phyloP scores from a whole-genome alignment of 1,140 invertebrate species.

The Tetraneura akinire region DNA sequence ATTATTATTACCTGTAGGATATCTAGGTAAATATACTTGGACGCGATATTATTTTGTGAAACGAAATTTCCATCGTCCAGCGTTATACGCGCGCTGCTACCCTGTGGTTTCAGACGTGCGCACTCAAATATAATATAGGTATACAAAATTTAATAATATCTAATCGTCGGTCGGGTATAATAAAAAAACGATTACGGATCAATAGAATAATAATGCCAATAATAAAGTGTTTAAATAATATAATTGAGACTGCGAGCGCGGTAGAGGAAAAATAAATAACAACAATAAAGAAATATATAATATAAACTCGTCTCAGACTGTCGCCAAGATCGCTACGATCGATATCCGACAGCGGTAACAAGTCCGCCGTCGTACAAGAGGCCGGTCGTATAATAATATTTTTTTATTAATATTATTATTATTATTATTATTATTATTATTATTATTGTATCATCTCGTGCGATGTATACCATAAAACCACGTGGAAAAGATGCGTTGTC shows the following conservation, averaged over 20 bases:
- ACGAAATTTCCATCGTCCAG: too few relatives aligned
- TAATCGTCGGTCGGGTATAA: not conserved
- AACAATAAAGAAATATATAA: slow-evolving; percentile 3
- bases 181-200: slow-evolving; percentile 17
- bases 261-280: not conserved
- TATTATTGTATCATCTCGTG: not conserved
- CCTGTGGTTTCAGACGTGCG: not conserved
- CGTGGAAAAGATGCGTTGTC: not conserved
- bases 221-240: too few relatives aligned
- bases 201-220: not conserved
- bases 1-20: too few relatives aligned
- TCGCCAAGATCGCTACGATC: slow-evolving; percentile 18
- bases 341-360: not conserved
- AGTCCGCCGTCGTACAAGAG: not conserved
- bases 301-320: slow-evolving; percentile 19
- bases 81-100: too few relatives aligned
- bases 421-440: not conserved
- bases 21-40: too few relatives aligned
- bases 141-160: too few relatives aligned
- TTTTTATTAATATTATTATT: not conserved
- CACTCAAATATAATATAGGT: too few relatives aligned
- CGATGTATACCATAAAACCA: not conserved
- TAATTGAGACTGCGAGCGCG: too few relatives aligned
- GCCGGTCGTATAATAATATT: too few relatives aligned
- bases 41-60: too few relatives aligned